Conservation (phyloP, 2,888 invertebrate species). For the Drosophila kambysellisi region DNA sequence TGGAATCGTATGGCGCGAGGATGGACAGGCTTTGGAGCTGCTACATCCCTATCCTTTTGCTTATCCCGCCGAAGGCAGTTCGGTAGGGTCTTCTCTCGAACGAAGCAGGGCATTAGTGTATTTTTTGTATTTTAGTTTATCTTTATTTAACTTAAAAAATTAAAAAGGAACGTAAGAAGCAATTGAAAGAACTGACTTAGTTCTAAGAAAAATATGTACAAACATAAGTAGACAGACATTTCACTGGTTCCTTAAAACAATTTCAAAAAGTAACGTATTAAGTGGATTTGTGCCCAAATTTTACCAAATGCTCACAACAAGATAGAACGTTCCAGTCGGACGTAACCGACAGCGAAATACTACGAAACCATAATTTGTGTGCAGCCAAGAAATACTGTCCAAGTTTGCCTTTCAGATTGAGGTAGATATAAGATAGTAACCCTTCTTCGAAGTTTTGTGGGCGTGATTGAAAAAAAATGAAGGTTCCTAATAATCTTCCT, state of each 20-base stretch:
- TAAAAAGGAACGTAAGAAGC: neutral
- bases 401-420: too few species aligned
- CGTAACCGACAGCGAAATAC: too few species aligned
- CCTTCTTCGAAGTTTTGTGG: too few species aligned
- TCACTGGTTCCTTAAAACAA: conserved; percentile 4
- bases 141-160: neutral
- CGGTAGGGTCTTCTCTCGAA: conserved; percentile 55
- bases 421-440: too few species aligned
- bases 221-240: conserved; percentile 5
- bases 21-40: conserved; percentile 80
- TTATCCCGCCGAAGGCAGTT: conserved; percentile 31
- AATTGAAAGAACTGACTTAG: neutral
- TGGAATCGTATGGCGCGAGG: conserved; percentile 78
- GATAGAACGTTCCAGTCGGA: too few species aligned
- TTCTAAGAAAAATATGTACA: neutral
- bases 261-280: neutral
- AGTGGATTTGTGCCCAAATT: too few species aligned
- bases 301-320: too few species aligned
- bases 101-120: conserved; percentile 60
- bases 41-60: conserved; percentile 47
- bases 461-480: too few species aligned
- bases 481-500: too few species aligned
- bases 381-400: too few species aligned
- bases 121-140: conserved; percentile 7
- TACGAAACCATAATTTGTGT: too few species aligned